A percentile compares a stretch with the other conserved stretches of the same genome.
Conservation (phyloP, 2,113 vertebrate species). For the Macrotis lagotis region DNA sequence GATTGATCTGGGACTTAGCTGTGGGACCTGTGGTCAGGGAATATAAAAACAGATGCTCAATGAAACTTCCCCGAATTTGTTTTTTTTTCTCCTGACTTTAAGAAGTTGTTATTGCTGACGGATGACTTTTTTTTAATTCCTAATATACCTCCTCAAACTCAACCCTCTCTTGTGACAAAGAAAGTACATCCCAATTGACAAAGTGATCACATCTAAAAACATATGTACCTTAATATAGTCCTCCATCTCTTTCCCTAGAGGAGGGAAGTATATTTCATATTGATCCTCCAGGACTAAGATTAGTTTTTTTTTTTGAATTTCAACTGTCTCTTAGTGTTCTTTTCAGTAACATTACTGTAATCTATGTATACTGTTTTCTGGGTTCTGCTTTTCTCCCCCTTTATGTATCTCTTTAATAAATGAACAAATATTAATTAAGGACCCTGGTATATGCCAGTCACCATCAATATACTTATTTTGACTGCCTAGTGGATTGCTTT, state of each 20-base stretch:
- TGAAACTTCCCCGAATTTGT: background rate
- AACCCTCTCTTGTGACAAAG: background rate
- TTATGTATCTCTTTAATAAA: background rate
- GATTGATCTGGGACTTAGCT: background rate
- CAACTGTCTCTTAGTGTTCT: background rate
- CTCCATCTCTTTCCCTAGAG: background rate
- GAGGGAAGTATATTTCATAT: background rate
- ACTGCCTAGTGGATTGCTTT: background rate
- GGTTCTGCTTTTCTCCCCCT: background rate
- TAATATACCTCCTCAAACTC: background rate
- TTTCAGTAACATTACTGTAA: background rate
- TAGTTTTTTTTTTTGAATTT: background rate
- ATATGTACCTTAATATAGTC: background rate
- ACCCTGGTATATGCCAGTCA: background rate
- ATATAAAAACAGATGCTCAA: background rate
- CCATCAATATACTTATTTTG: background rate
- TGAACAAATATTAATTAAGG: background rate
- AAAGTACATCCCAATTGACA: background rate
- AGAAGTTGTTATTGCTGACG: background rate
- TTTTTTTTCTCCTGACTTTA: background rate
- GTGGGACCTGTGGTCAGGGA: background rate
- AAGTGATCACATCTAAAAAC: background rate
- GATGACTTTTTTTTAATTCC: background rate
- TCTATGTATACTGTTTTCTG: background rate
- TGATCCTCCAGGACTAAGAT: background rate